phyloP scores from a whole-genome alignment of 2,888 invertebrate species.

The Dryocosmus kuriphilus region DNA sequence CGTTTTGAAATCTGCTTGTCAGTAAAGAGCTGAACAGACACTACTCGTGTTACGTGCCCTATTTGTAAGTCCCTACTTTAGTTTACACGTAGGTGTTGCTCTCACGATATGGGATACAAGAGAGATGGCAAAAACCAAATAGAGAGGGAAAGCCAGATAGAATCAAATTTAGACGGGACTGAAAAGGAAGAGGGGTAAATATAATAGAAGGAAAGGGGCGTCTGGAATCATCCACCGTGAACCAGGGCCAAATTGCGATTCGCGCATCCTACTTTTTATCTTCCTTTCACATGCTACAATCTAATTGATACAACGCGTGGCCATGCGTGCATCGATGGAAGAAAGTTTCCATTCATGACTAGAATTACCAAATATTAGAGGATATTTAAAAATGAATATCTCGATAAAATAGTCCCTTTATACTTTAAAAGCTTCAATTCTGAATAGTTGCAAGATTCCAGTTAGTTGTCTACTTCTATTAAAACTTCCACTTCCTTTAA shows the following conservation, averaged over 20 bases:
- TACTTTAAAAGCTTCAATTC: background rate
- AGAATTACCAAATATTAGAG: no score
- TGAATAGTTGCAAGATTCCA: background rate
- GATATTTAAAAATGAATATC: background rate
- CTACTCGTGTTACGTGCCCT: conserved; percentile 47
- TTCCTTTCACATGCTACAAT: conserved; percentile 51
- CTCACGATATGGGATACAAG: conserved; percentile 43
- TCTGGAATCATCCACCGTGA: conserved; percentile 62
- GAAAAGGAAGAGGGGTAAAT: conserved; percentile 45
- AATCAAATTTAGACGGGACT: conserved; percentile 51
- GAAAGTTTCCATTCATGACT: background rate
- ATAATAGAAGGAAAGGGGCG: conserved; percentile 47
- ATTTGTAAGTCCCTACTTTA: conserved; percentile 13
- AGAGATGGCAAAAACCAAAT: conserved; percentile 50
- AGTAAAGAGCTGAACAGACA: background rate
- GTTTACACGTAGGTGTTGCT: conserved; percentile 47
- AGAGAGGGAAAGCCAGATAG: conserved; percentile 54
- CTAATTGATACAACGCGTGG: conserved; percentile 40
- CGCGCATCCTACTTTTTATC: conserved; percentile 53
- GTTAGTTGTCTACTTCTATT: background rate
- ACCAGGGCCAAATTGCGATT: conserved; percentile 61
- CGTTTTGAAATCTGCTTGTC: background rate
- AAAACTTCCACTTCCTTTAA: background rate
- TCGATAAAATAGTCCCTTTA: background rate
- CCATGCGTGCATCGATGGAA: background rate